Evolutionary conservation across 2,888 invertebrate species (phyloP), one percentile per base, ranked within the genome.

Genomic region (Tigriopus californicus): DNA sequence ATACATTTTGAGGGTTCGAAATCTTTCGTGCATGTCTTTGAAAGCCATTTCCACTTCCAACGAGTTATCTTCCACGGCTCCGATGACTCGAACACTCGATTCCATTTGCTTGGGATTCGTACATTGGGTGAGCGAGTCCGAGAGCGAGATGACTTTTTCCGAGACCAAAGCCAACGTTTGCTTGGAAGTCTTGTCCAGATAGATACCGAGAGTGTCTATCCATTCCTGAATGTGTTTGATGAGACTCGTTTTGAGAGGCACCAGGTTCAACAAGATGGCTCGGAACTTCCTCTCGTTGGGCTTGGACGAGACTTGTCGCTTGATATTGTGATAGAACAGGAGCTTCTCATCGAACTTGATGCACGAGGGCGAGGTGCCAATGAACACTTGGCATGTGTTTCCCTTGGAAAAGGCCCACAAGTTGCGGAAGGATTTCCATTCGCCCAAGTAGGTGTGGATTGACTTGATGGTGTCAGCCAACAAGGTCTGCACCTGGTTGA

Each of bases 301-400:
- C 11, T 18, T 20, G 15, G 56, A 20, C 22, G n/a, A 15, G 25
- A 59, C 52, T 11, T 15, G n/a, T n/a, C 59, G 51, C 13, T 46
- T 4, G n/a, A 59, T 24, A 11, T 70, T 70, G 62, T 67, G 66
- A 64, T 71, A 72, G 61, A 68, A 69, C 64, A 70, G 70, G 10
- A 73, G 64, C 54, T 67, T 67, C 63, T 71, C 70, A 62, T 73
- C 72, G 67, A 71, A 72, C n/a, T 67, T 67, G 15, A 71, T 69
- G 13, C 71, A 68, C 8, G 67, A 66, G n/a, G 72, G 72, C n/a
- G 64, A 67, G 60, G 68, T 70, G 61, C 65, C 64, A 61, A 68
- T 67, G 70, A 72, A 73, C 59, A 71, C 69, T 52, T 71, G 70
- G 20, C 69, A 69, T 24, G 67, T 66, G 1, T 66, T 66, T 64